These are phyloP conservation scores for Ptychoptera contaminata DNA, from an alignment of 2,888 invertebrate genomes.

Conservation along the genomic window DNA sequence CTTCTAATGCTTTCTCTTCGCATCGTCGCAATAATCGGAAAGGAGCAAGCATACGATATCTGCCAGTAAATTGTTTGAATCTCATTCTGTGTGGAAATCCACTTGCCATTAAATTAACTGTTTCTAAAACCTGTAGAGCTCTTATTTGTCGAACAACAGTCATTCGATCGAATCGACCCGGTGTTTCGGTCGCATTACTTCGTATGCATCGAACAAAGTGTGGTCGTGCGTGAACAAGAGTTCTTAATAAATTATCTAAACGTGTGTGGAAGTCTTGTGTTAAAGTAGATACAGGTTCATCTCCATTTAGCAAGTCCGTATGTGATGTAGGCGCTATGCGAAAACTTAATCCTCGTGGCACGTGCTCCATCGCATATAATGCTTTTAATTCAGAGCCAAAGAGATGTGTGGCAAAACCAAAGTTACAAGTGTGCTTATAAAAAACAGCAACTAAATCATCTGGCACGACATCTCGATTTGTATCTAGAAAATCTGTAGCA, in stretches of 20 bases:
- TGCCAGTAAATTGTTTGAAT: slow-evolving; percentile 77
- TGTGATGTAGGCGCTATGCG: slow-evolving; percentile 82
- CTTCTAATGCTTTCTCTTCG: slow-evolving; percentile 58
- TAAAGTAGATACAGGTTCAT: slow-evolving; percentile 73
- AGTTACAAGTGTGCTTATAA: slow-evolving; percentile 82
- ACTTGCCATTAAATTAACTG: slow-evolving; percentile 88
- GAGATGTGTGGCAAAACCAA: slow-evolving; percentile 93
- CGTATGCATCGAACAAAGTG: slow-evolving; percentile 90
- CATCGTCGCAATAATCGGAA: slow-evolving; percentile 48
- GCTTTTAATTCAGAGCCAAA: slow-evolving; percentile 85
- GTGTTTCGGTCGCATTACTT: slow-evolving; percentile 66
- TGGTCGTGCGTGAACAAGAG: slow-evolving; percentile 81
- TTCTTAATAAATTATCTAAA: slow-evolving; percentile 79
- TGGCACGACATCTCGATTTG: slow-evolving; percentile 82
- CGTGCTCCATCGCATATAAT: slow-evolving; percentile 55
- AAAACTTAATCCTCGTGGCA: slow-evolving; percentile 64
- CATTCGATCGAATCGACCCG: slow-evolving; percentile 70
- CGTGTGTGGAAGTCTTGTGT: slow-evolving; percentile 93
- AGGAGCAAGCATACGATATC: slow-evolving; percentile 75
- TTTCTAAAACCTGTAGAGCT: slow-evolving; percentile 81
- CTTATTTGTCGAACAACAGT: slow-evolving; percentile 78
- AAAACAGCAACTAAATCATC: slow-evolving; percentile 87
- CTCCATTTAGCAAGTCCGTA: slow-evolving; percentile 64
- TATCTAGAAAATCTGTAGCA: slow-evolving; percentile 75
- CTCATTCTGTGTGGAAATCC: slow-evolving; percentile 91